Base-by-base conservation (phyloP, 2,113 vertebrate genomes). In the Hippocampus zosterae region DNA sequence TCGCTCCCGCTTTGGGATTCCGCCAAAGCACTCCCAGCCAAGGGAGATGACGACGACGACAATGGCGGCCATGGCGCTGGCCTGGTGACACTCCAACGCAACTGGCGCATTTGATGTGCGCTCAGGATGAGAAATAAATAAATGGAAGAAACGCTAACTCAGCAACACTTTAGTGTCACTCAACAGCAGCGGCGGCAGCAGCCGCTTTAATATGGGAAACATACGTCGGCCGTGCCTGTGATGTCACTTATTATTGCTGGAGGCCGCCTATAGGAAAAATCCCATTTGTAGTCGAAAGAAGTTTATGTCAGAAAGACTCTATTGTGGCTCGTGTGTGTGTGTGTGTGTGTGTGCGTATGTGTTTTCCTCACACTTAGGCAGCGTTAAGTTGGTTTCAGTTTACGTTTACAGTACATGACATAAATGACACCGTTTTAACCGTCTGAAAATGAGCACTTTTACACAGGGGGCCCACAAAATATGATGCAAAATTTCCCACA, bases 211-310 rank as follows among this genome's bases (percentile, higher is more conserved):
- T 77, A 84, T 78, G 77, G 80, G 82, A 82, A 88, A 80, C 83
- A 82, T 79, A 85, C 70, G 75, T 72, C 68, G 77, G 44, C 1
- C 1, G 63, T 46, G 68, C 68, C 72, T 79, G 81, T 89, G 88
- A 90, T 87, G 87, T 89, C 84, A 86, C 56, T 74, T 87, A 80
- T 88, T 90, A 80, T 89, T 89, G 56, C 82, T 90, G 88, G 90
- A 89, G 71, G 82, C 71, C 68, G 8, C 65, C 75, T 79, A 75
- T 80, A 81, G 89, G 80, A 89, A 88, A 87, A 68, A 82, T 79
- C 78, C 63, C 59, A 79, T 87, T 88, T 77, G 70, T 73, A 67
- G 72, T 78, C 75, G 79, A 84, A 88, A 87, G 73, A 42, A 75
- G 80, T 83, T 86, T 86, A 85, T 85, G 77, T 82, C 77, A 85